Evolutionary conservation across 2,113 vertebrate species (phyloP).

Genomic region (Copsychus sechellarum): DNA sequence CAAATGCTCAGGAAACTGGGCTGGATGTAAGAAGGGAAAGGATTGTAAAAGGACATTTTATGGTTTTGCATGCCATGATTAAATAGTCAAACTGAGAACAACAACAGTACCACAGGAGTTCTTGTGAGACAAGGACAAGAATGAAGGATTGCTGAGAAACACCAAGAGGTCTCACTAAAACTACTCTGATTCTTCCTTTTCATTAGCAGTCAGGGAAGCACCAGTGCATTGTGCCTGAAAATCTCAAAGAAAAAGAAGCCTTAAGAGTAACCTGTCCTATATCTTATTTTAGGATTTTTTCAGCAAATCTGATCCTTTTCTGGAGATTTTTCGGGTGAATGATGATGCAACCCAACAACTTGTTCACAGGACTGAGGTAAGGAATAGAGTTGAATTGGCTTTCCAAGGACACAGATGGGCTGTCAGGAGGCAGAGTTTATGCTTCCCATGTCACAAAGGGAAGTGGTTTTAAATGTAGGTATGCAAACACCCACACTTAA

Average conservation of each 20-base stretch:
- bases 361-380: constrained; percentile 96
- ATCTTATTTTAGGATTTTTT: constrained; percentile 90
- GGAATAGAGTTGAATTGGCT: not conserved
- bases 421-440: not conserved
- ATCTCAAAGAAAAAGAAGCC: not conserved
- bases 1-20: not conserved
- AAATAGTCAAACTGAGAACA: not conserved
- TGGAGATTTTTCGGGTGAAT: constrained; percentile 95
- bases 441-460: not conserved
- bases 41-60: not conserved
- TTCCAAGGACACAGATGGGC: not conserved
- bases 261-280: not conserved
- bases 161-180: not conserved
- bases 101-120: not conserved
- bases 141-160: not conserved
- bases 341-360: constrained; percentile 94
- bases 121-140: not conserved
- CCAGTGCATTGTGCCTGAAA: not conserved
- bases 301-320: constrained; percentile 96
- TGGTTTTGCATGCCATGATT: not conserved
- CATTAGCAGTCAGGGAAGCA: not conserved
- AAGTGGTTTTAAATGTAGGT: not conserved
- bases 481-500: not conserved
- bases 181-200: not conserved
- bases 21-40: not conserved